Base-by-base conservation (phyloP, 2,113 vertebrate species). In the Rhizomys pruinosus region DNA sequence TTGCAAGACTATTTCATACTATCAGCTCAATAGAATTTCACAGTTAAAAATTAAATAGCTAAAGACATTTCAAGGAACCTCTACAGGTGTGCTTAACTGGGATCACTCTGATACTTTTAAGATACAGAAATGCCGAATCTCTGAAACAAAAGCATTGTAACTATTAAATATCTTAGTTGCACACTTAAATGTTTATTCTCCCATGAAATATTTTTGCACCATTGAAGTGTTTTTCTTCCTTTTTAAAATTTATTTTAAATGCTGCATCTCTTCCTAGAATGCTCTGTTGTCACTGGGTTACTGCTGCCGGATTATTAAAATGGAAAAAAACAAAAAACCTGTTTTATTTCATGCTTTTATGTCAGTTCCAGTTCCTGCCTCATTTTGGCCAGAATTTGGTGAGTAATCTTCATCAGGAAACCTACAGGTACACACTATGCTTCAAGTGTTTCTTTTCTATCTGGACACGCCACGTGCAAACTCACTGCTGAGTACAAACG, bases 401-500 rank as follows among this genome's bases (percentile, higher is more conserved):
- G 92, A 92, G 97, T 82, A 97, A 94, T 94, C 76, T 96, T 95
- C 92, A 82, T 97, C 88, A 94, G 93, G 77, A 97, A 95, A 97
- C 57, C 93, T 84, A 97, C 93, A 93, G 97, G 96, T 90, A 97
- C 92, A 91, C 96, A 92, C 37, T 79, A 23, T 66, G 66, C 86
- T 97, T 85, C 19, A 34, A 82, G 68, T 90, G 85, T 93, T 91
- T 39, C 42, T 93, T 95, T 81, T 3, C 84, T n/a, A 69, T 93
- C 96, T 81, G 52, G n/a, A 84, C 84, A 88, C 74, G 86, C 72
- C 86, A 57, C 91, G 63, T 39, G 87, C 57, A 95, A 68, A 69
- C 59, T 95, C 84, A 90, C 29, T 91, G 85, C 95, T 96, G 87
- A 93, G 90, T 96, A 96, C n/a, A 97, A 97, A 95, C 93, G 96